A percentile compares a stretch with the other conserved stretches of the same genome.
Evolutionary conservation across 2,888 invertebrate genomes (phyloP).

Genomic region (Apamea crenata): DNA sequence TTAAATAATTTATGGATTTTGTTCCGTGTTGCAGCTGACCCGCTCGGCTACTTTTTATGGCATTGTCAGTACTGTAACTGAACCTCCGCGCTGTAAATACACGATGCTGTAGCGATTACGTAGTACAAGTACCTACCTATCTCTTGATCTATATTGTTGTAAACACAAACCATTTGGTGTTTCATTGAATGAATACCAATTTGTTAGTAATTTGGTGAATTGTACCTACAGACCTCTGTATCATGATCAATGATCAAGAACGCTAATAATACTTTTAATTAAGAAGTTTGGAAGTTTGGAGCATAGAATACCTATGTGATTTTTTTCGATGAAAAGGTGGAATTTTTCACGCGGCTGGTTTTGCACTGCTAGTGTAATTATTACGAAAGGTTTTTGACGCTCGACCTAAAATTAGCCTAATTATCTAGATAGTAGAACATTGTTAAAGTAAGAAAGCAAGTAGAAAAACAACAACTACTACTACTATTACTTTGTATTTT

Average conservation of each 20-base stretch:
- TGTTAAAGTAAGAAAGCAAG: too few species aligned
- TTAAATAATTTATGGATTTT: constrained; percentile 63
- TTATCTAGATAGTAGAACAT: too few species aligned
- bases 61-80: constrained; percentile 36
- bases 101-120: constrained; percentile 20
- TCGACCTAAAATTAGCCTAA: neutral
- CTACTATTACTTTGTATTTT: too few species aligned
- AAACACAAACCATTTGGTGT: constrained; percentile 5
- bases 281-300: neutral
- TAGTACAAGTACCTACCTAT: neutral
- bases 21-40: constrained; percentile 47
- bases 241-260: neutral
- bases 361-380: neutral
- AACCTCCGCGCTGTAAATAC: constrained; percentile 17
- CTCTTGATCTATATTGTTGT: constrained; percentile 8
- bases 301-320: neutral
- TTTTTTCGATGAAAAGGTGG: neutral
- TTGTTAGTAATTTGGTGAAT: neutral
- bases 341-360: neutral
- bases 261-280: neutral
- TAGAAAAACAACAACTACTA: too few species aligned
- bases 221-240: neutral
- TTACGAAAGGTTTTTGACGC: neutral
- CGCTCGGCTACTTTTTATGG: constrained; percentile 33
- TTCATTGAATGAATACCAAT: neutral